phyloP scores from a whole-genome alignment of 64 coral and sea anemone genomes.

The Platygyra sinensis region DNA sequence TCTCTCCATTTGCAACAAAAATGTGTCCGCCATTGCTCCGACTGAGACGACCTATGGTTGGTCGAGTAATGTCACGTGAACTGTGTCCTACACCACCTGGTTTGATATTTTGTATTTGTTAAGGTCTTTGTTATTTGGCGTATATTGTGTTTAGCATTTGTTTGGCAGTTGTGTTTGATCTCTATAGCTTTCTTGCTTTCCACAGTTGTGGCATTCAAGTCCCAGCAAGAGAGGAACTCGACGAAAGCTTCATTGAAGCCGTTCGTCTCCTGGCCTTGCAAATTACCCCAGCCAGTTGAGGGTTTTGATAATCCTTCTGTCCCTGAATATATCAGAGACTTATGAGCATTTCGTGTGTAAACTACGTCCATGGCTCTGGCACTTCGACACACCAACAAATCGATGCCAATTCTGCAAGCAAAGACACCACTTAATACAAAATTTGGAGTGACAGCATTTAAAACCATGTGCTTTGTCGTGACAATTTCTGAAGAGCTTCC shows the following conservation, averaged over 20 bases:
- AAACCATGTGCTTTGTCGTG: constrained; percentile 15
- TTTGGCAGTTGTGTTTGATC: constrained; percentile 12
- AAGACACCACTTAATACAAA: too few species aligned
- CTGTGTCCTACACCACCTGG: too few species aligned
- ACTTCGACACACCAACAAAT: too few species aligned
- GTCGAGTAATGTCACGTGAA: too few species aligned
- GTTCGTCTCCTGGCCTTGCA: background rate
- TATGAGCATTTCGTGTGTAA: background rate
- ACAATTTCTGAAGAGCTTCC: constrained; percentile 16
- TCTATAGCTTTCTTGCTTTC: background rate
- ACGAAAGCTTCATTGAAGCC: background rate
- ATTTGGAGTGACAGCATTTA: background rate
- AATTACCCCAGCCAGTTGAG: background rate
- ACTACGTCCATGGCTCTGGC: background rate
- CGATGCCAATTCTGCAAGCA: too few species aligned
- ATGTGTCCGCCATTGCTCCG: too few species aligned
- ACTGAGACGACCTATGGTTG: too few species aligned
- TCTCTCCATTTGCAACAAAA: too few species aligned
- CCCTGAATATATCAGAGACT: background rate
- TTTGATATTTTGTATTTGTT: constrained; percentile 1
- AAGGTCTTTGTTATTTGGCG: background rate
- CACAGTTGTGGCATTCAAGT: constrained; percentile 17
- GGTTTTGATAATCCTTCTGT: background rate
- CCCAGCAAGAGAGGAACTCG: constrained; percentile 14
- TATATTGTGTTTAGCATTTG: background rate